Percentiles rank a stretch among this genome's conserved stretches.
These are phyloP conservation scores for Drosophila ohnishii DNA, from an alignment of 1,140 invertebrate species.

Conservation along the genomic window DNA sequence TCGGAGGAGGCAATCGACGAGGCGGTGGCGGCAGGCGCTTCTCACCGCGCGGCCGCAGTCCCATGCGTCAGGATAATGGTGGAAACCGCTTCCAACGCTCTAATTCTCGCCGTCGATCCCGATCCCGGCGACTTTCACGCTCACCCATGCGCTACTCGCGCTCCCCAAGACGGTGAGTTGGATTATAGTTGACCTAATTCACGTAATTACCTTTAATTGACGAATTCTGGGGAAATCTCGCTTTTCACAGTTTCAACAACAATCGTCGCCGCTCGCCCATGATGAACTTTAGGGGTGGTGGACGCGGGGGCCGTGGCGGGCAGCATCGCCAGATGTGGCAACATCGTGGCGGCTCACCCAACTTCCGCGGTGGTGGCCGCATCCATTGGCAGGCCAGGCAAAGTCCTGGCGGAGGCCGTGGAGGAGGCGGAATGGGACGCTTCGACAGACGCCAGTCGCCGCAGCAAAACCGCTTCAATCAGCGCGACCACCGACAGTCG, in stretches of 20 bases:
- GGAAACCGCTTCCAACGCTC: conserved; percentile 74
- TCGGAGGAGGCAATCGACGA: conserved; percentile 33
- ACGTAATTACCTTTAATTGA: no score
- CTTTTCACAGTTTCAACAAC: conserved; percentile 70
- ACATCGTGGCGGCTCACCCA: conserved; percentile 53
- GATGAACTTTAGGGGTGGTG: conserved; percentile 70
- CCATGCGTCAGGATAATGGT: conserved; percentile 70
- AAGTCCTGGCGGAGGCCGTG: conserved; percentile 54
- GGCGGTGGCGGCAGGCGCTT: conserved; percentile 66
- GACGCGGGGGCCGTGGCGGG: conserved; percentile 58
- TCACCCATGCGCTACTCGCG: conserved; percentile 79
- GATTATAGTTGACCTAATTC: fast-evolving
- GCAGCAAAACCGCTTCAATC: conserved; percentile 61
- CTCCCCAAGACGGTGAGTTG: conserved; percentile 72
- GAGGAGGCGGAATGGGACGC: conserved; percentile 62
- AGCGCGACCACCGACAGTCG: conserved; percentile 69
- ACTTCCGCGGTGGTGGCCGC: conserved; percentile 56
- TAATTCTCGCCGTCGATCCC: conserved; percentile 73
- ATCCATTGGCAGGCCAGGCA: conserved; percentile 72
- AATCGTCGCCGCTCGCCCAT: conserved; percentile 72
- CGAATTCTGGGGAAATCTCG: not conserved
- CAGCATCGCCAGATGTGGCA: conserved; percentile 58
- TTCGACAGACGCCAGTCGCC: conserved; percentile 72
- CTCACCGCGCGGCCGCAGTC: conserved; percentile 71
- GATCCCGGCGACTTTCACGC: conserved; percentile 73